phyloP scores from a whole-genome alignment of 2,888 invertebrate genomes.

The Rapana venosa region DNA sequence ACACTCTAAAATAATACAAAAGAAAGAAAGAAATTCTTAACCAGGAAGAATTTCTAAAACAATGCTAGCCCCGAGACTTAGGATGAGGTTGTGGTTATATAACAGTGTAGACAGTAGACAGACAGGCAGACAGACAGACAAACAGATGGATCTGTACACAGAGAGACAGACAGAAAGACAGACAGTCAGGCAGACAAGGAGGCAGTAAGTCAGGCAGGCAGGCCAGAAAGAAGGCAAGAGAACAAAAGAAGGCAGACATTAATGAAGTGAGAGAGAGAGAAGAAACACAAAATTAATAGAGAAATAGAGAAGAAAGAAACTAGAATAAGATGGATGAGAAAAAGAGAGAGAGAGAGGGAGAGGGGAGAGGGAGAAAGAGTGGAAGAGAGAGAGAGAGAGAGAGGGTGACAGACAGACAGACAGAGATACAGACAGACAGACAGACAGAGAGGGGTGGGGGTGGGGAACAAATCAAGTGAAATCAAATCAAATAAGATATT shows the following conservation, averaged over 20 bases:
- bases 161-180: neutral
- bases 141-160: neutral
- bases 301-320: neutral
- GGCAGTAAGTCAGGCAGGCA: neutral
- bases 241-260: neutral
- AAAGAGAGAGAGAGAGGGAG: neutral
- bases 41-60: too few species aligned
- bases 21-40: too few species aligned
- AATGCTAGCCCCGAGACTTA: too few species aligned
- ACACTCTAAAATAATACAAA: too few species aligned
- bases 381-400: neutral
- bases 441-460: neutral
- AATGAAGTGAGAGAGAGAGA: neutral
- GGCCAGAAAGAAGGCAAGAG: neutral
- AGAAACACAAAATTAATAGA: neutral
- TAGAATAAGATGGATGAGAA: neutral
- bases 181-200: neutral
- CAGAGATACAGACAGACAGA: slow-evolving; percentile 3
- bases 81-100: too few species aligned
- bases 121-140: neutral
- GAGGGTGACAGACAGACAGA: slow-evolving; percentile 4
- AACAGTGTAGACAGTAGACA: neutral
- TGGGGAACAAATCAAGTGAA: neutral
- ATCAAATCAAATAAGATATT: too few species aligned
- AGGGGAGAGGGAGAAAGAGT: neutral